phyloP scores from a whole-genome alignment of 2,888 invertebrate genomes.

The Leistus spinibarbis region DNA sequence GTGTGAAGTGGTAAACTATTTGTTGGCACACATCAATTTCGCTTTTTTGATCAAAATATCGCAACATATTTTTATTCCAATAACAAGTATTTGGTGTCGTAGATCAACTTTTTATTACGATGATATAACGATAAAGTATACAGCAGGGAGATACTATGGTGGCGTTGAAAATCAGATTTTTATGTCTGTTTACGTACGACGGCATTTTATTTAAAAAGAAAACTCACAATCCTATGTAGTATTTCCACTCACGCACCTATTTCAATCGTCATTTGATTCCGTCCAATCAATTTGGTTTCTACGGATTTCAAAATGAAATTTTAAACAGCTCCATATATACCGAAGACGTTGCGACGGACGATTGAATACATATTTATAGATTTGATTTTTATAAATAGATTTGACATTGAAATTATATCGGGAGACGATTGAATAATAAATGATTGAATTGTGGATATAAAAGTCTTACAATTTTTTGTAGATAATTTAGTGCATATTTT shows the following conservation, averaged over 20 bases:
- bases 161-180: not conserved
- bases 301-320: not conserved
- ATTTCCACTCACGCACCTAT: not conserved
- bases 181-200: not conserved
- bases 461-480: no score
- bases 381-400: not conserved
- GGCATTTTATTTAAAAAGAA: not conserved
- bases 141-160: not conserved
- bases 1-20: not conserved
- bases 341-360: no score
- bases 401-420: not conserved
- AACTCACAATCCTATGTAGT: no score
- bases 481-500: no score
- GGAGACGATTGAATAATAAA: not conserved
- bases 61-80: not conserved
- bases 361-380: not conserved
- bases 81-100: not conserved
- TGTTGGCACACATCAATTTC: not conserved
- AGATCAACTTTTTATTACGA: not conserved
- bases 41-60: not conserved
- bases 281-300: not conserved
- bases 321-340: not conserved
- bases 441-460: not conserved
- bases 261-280: not conserved
- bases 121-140: not conserved